A percentile compares a stretch with the other conserved stretches of the same genome.
Evolutionary conservation across 1,140 invertebrate species (phyloP).

Genomic region (Drosophila rufa): DNA sequence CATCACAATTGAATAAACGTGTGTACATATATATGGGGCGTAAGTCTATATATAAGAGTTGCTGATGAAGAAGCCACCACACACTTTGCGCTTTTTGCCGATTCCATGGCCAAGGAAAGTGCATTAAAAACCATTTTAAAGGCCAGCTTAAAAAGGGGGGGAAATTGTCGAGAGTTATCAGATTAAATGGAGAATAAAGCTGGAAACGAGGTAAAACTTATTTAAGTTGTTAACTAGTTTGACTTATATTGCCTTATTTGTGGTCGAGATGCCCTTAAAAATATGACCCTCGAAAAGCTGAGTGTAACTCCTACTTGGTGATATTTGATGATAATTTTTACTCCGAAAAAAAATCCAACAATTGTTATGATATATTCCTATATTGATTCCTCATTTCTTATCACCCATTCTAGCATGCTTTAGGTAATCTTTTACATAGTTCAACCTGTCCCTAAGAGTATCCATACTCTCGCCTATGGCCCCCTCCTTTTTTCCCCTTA

Average conservation of each 20-base stretch:
- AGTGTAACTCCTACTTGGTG: no score
- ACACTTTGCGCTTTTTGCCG: constrained; percentile 12
- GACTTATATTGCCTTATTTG: background rate
- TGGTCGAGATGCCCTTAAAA: no score
- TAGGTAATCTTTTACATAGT: background rate
- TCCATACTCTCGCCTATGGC: background rate
- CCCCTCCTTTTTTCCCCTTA: background rate
- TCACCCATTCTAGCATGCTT: no score
- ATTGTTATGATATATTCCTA: no score
- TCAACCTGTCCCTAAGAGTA: background rate
- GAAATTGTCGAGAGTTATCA: background rate
- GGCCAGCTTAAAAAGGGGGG: background rate
- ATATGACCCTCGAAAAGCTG: no score
- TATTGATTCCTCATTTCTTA: no score
- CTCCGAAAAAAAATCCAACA: no score
- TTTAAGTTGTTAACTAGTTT: background rate
- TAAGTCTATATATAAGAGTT: constrained; percentile 17
- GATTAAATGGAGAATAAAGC: background rate
- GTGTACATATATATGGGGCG: background rate
- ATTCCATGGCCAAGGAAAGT: constrained; percentile 1
- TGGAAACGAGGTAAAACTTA: background rate
- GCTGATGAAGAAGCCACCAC: constrained; percentile 39
- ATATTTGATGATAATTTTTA: no score
- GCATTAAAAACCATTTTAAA: background rate
- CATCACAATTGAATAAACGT: constrained; percentile 30